Conservation (phyloP, 2,888 invertebrate genomes). For the Rotaria macrura region DNA sequence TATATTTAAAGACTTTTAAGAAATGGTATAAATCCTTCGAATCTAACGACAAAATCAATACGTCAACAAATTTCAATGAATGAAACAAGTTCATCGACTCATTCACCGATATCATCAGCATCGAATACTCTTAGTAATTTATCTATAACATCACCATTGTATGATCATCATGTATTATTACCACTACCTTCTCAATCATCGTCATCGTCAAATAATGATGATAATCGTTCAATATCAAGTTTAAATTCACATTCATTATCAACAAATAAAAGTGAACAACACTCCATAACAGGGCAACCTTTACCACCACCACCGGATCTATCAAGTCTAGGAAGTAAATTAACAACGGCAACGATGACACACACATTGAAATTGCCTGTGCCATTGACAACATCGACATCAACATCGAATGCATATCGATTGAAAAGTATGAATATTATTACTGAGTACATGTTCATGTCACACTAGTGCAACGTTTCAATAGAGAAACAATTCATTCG, state of each 20-base stretch:
- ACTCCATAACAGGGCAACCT: background rate
- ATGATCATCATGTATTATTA: background rate
- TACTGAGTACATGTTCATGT: too few species aligned
- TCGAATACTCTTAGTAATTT: background rate
- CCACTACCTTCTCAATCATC: background rate
- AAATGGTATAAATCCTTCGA: background rate
- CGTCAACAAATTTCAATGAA: background rate
- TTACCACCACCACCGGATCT: conserved; percentile 16
- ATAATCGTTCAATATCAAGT: background rate
- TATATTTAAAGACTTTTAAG: background rate
- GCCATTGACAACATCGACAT: background rate
- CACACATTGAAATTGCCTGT: background rate
- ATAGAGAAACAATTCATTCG: too few species aligned
- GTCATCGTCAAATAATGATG: background rate
- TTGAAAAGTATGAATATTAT: background rate
- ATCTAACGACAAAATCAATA: background rate
- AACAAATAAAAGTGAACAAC: background rate
- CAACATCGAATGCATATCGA: background rate
- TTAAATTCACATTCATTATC: background rate
- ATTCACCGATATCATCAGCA: background rate
- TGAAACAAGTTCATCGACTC: background rate
- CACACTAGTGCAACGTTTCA: too few species aligned
- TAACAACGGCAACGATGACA: background rate
- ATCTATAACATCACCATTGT: background rate
- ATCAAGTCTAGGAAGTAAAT: conserved; percentile 4